Base-by-base conservation (phyloP, 1,140 invertebrate species). In the Philopotamus ludificatus region DNA sequence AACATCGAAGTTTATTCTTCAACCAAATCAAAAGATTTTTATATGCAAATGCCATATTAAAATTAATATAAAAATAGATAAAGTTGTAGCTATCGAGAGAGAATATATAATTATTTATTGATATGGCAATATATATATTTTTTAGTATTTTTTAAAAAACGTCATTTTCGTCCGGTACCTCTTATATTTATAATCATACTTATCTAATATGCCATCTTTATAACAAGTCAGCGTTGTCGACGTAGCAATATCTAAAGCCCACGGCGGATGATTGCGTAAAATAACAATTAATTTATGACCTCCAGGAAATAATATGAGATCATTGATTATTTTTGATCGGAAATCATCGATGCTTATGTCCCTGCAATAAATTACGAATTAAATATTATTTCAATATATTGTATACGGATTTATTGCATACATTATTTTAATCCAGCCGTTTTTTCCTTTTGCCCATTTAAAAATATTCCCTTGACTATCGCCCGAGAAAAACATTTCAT, bases 381-480 rank as follows among this genome's bases (percentile, higher is more conserved):
- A 2, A 21, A 44, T 58, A 7, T 9, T 9, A 51, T 25, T 25
- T 7, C 23, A 67, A 49, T 26, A 51, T 23, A 34, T n/a, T n/a
- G n/a, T n/a, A n/a, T n/a, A n/a, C n/a, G n/a, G n/a, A n/a, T n/a
- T n/a, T n/a, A 34, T 22, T 67, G 57, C 57, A 39, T 65, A 70
- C 70, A 66, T 39, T 9, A 68, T 55, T 42, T 73, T 68, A 20
- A 58, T 39, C 72, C 72, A 74, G 21, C 65, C 59, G 10, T 51
- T 22, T 54, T 68, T 53, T 22, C 63, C 59, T 41, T 70, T 58
- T 18, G 64, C 55, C 74, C 74, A 76, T 65, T 72, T 71, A 22
- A 72, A 66, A 22, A 76, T 72, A 15, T 65, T 9, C 45, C 74
- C 74, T 9, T 54, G 26, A 16, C 73, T 73, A 66, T 76, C 74